phyloP scores from a whole-genome alignment of 1,140 invertebrate genomes.

The Cotesia chilonis region DNA sequence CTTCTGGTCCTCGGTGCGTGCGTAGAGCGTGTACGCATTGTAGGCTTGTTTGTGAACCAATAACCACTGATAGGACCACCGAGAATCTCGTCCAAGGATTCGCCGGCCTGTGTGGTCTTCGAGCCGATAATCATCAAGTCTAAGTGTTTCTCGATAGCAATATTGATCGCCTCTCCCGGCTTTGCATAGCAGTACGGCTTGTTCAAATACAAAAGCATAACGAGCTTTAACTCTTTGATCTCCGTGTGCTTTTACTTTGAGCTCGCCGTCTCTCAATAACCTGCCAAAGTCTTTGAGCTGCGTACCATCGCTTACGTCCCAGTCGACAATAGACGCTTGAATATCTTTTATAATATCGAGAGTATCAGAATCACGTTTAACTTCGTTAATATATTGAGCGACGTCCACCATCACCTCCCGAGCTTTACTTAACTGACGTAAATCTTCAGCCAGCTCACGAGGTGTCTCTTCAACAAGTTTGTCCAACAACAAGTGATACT shows the following conservation, averaged over 20 bases:
- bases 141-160: constrained; percentile 86
- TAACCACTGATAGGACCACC: constrained; percentile 84
- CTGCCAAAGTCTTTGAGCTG: constrained; percentile 89
- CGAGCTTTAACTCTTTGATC: constrained; percentile 86
- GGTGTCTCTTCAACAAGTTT: constrained; percentile 93
- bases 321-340: constrained; percentile 83
- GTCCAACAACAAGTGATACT: constrained; percentile 93
- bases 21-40: constrained; percentile 89
- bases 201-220: constrained; percentile 97
- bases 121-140: constrained; percentile 85
- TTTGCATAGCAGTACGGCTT: constrained; percentile 95
- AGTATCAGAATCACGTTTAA: constrained; percentile 95
- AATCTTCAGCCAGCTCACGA: constrained; percentile 82
- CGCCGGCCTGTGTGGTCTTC: constrained; percentile 78
- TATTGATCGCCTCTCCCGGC: constrained; percentile 88
- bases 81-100: constrained; percentile 72
- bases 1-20: constrained; percentile 87
- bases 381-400: constrained; percentile 97
- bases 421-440: constrained; percentile 83
- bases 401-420: constrained; percentile 97
- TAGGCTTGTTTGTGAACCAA: constrained; percentile 84
- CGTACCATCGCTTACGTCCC: constrained; percentile 80
- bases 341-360: constrained; percentile 90
- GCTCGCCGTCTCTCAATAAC: constrained; percentile 89
- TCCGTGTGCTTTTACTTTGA: constrained; percentile 90